These are phyloP conservation scores for Sarcophaga subvicina DNA, from an alignment of 2,888 invertebrate genomes.

Conservation along the genomic window DNA sequence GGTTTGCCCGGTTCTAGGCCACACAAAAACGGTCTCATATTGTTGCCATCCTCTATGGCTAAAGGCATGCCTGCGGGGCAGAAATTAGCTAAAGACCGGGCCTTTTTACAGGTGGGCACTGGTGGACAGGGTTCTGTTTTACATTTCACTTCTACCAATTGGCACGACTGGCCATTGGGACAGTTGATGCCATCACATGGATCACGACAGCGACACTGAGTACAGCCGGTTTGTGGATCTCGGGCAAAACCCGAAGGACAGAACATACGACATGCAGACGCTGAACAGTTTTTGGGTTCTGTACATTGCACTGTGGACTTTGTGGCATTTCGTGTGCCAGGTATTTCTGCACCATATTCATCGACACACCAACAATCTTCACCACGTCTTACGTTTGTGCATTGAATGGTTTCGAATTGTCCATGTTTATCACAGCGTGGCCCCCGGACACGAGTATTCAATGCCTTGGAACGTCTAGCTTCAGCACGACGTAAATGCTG, in stretches of 20 bases:
- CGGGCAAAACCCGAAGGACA: slow-evolving; percentile 92
- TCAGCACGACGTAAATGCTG: slow-evolving; percentile 86
- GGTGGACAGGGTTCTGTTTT: slow-evolving; percentile 91
- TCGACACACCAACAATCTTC: slow-evolving; percentile 92
- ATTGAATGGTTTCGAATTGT: slow-evolving; percentile 90
- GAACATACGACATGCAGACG: slow-evolving; percentile 92
- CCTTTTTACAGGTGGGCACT: slow-evolving; percentile 91
- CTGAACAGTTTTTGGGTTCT: slow-evolving; percentile 87
- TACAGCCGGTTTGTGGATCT: slow-evolving; percentile 87
- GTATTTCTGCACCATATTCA: slow-evolving; percentile 89
- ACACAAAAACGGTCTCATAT: slow-evolving; percentile 89
- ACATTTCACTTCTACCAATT: slow-evolving; percentile 90
- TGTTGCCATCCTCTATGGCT: slow-evolving; percentile 84
- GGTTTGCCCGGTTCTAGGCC: slow-evolving; percentile 92
- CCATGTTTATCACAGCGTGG: slow-evolving; percentile 89
- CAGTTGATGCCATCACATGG: slow-evolving; percentile 90
- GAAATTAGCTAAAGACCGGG: slow-evolving; percentile 88
- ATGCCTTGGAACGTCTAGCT: slow-evolving; percentile 84
- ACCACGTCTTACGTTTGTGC: slow-evolving; percentile 86
- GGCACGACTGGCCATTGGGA: slow-evolving; percentile 89
- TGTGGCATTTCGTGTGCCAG: slow-evolving; percentile 85
- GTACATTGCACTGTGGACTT: slow-evolving; percentile 75
- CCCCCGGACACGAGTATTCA: slow-evolving; percentile 83
- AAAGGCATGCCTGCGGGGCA: slow-evolving; percentile 90
- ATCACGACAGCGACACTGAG: slow-evolving; percentile 90